Percentiles rank a stretch among this genome's conserved stretches.
Evolutionary conservation across 2,797 vertebrate genomes (phyloP).

Genomic region (Halcyon chelicuti): DNA sequence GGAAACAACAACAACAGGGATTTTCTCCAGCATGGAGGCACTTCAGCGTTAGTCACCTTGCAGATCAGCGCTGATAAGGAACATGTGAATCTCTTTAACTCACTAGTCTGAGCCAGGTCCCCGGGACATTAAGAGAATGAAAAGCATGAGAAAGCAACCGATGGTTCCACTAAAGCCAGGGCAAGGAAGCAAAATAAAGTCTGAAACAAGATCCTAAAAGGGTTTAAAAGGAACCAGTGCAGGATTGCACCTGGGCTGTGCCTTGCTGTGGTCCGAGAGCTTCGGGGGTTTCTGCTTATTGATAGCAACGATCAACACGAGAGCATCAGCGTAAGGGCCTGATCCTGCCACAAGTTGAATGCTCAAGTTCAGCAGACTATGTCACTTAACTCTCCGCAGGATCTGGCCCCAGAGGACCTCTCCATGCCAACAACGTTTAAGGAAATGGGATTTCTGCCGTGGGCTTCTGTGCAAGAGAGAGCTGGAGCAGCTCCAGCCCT

Average conservation of each 20-base stretch:
- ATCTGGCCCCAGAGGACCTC: not conserved
- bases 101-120: not conserved
- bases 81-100: not conserved
- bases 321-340: not conserved
- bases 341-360: not conserved
- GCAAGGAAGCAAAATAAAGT: not conserved
- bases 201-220: not conserved
- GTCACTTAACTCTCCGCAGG: not conserved
- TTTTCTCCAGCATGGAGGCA: not conserved
- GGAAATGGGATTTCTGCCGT: constrained; percentile 11
- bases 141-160: not conserved
- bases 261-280: not conserved
- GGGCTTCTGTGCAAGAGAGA: not conserved
- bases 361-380: not conserved
- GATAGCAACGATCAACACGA: not conserved
- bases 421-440: not conserved
- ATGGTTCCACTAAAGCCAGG: not conserved
- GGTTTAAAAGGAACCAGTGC: not conserved
- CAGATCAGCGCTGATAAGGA: not conserved
- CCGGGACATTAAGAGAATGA: not conserved
- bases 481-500: constrained; percentile 10
- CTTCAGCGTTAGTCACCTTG: not conserved
- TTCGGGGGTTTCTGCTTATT: not conserved
- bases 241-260: not conserved
- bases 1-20: not conserved